phyloP scores from a whole-genome alignment of 2,888 invertebrate species.

The Lycocerus yunnanus region DNA sequence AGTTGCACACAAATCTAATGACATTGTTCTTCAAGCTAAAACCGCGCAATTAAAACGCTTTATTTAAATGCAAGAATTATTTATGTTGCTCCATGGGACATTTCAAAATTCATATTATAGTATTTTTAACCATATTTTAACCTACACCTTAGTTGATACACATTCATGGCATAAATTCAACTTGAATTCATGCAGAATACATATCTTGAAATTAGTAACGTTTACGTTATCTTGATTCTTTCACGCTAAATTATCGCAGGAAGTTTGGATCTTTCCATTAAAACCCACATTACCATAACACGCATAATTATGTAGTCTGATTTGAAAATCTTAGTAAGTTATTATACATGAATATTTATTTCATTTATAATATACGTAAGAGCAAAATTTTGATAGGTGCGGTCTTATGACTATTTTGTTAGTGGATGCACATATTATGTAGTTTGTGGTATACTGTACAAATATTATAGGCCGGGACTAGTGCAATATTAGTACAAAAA shows the following conservation, averaged over 20 bases:
- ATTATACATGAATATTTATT: neutral
- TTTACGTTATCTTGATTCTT: conserved; percentile 40
- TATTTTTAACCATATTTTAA: conserved; percentile 29
- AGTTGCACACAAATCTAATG: neutral
- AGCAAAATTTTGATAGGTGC: neutral
- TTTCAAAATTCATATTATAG: conserved; percentile 27
- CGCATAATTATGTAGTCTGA: conserved; percentile 6
- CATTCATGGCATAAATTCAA: conserved; percentile 39
- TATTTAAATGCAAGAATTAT: neutral
- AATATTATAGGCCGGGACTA: conserved; percentile 68
- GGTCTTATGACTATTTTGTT: neutral
- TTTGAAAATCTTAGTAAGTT: neutral
- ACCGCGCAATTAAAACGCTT: neutral
- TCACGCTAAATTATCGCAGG: conserved; percentile 34
- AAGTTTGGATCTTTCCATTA: conserved; percentile 25
- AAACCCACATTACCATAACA: conserved; percentile 19
- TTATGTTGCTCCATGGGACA: neutral
- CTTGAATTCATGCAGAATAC: conserved; percentile 31
- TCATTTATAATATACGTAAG: too few relatives aligned
- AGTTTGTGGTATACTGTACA: conserved; percentile 16
- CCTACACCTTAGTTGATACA: conserved; percentile 34
- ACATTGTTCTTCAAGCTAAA: neutral
- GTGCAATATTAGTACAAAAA: conserved; percentile 63
- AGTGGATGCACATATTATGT: neutral
- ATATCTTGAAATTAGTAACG: conserved; percentile 36